Evolutionary conservation across 2,888 invertebrate genomes (phyloP).

Genomic region (Pycnomerus fuliginosus): DNA sequence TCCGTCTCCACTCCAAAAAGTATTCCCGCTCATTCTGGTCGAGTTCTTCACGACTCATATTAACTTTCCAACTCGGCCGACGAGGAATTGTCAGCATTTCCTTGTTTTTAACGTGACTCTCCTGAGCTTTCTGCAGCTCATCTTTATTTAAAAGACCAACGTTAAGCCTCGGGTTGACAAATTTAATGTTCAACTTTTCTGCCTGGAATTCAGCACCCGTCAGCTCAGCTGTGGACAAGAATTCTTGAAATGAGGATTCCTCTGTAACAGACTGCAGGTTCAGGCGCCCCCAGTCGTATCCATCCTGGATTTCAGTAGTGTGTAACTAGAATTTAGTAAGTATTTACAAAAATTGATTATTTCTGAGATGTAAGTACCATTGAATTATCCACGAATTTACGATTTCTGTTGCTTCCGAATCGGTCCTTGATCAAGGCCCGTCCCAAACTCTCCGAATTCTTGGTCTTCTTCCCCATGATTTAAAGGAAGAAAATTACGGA

Average conservation of each 20-base stretch:
- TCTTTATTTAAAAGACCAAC: constrained; percentile 62
- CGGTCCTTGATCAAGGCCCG: constrained; percentile 74
- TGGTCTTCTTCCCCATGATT: too few relatives aligned
- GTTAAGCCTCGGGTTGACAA: constrained; percentile 64
- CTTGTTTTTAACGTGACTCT: constrained; percentile 60
- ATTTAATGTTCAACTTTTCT: constrained; percentile 82
- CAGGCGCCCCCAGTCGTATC: constrained; percentile 86
- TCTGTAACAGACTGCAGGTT: constrained; percentile 93
- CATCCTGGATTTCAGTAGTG: constrained; percentile 85
- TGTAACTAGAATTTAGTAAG: constrained; percentile 61
- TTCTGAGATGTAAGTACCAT: constrained; percentile 59
- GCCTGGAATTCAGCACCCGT: constrained; percentile 93
- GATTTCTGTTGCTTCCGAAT: constrained; percentile 64
- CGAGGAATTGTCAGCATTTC: constrained; percentile 78
- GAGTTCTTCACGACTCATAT: constrained; percentile 78
- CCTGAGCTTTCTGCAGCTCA: constrained; percentile 57
- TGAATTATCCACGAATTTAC: constrained; percentile 68
- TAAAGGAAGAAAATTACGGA: too few relatives aligned
- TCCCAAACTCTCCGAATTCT: too few relatives aligned
- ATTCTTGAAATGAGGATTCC: constrained; percentile 94
- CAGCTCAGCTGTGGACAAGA: constrained; percentile 90
- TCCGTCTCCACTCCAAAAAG: constrained; percentile 89
- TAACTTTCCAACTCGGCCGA: constrained; percentile 78
- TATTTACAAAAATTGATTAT: constrained; percentile 29
- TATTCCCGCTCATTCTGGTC: constrained; percentile 74